These are phyloP conservation scores for Danio jaintianensis DNA, from an alignment of 2,797 vertebrate species.

Conservation along the genomic window DNA sequence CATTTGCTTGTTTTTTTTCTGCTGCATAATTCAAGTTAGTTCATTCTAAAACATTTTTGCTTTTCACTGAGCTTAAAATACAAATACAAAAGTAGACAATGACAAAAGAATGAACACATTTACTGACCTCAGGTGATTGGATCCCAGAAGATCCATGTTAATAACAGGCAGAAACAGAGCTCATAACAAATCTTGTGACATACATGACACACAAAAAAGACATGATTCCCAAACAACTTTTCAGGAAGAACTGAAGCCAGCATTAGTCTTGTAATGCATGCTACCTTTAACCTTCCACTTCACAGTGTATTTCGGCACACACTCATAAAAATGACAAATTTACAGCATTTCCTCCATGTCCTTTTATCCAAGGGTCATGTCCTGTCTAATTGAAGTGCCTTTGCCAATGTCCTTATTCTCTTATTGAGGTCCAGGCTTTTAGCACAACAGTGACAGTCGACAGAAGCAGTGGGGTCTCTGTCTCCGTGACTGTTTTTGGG, in stretches of 20 bases:
- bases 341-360: background rate
- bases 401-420: conserved; percentile 13
- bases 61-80: too few species aligned
- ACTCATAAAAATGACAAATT: background rate
- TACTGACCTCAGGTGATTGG: too few species aligned
- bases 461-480: conserved; percentile 18
- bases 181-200: too few species aligned
- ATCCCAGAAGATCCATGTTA: too few species aligned
- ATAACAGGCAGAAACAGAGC: too few species aligned
- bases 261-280: background rate
- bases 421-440: conserved; percentile 25
- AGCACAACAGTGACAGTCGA: conserved; percentile 8
- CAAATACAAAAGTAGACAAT: too few species aligned
- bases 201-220: background rate
- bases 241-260: background rate
- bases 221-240: background rate
- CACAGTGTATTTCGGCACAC: background rate
- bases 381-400: conserved; percentile 20
- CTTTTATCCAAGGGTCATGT: conserved; percentile 37
- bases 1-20: too few species aligned
- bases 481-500: conserved; percentile 30
- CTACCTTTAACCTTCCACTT: background rate
- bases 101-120: too few species aligned
- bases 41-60: too few species aligned
- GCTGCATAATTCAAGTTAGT: too few species aligned